These are phyloP conservation scores for Bilobella aurantiaca DNA, from an alignment of 1,140 invertebrate genomes.

Conservation along the genomic window DNA sequence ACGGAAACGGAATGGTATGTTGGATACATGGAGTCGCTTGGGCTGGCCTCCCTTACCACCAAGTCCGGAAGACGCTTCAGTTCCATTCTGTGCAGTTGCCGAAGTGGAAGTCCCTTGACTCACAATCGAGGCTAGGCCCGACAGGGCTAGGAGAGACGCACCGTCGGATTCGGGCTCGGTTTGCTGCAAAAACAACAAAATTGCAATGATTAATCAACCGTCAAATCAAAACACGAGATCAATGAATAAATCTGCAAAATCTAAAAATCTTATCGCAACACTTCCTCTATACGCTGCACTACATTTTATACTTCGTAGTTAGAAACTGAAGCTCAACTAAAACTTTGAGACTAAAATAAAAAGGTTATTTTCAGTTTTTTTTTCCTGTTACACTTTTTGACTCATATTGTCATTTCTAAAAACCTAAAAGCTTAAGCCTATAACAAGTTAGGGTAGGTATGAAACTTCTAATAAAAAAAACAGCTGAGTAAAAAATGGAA, in stretches of 20 bases:
- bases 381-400: too few species aligned
- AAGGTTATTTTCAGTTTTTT: too few species aligned
- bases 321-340: too few species aligned
- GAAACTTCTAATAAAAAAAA: too few species aligned
- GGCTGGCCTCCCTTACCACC: constrained; percentile 55
- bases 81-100: constrained; percentile 35
- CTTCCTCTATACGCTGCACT: too few species aligned
- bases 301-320: too few species aligned
- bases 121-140: constrained; percentile 22
- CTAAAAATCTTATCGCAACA: too few species aligned
- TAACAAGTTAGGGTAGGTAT: too few species aligned
- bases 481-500: too few species aligned
- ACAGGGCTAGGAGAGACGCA: constrained; percentile 12
- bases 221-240: neutral
- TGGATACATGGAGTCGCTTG: constrained; percentile 87
- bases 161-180: constrained; percentile 44
- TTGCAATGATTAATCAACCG: neutral
- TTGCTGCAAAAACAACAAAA: constrained; percentile 39
- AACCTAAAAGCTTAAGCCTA: too few species aligned
- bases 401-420: too few species aligned
- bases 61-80: constrained; percentile 34
- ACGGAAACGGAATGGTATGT: constrained; percentile 97
- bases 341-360: too few species aligned
- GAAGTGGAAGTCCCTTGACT: constrained; percentile 34
- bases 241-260: neutral